Conservation (phyloP, 2,888 invertebrate species). For the Megalurothrips usitatus region DNA sequence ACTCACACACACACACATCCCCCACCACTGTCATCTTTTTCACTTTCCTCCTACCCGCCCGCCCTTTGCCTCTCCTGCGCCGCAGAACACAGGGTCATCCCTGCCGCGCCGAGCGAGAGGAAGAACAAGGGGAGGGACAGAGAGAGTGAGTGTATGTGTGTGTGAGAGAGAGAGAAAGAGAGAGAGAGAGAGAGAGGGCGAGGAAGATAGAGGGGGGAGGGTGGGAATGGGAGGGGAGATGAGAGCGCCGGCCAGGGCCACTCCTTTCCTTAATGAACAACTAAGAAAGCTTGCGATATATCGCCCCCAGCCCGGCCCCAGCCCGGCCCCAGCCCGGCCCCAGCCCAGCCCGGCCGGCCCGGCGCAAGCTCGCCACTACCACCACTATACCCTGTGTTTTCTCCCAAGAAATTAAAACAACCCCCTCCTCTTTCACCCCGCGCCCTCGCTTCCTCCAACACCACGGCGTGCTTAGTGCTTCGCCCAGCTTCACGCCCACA, state of each 20-base stretch:
- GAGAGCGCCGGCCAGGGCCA: background rate
- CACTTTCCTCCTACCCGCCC: background rate
- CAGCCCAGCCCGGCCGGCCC: background rate
- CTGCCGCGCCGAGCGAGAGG: too few relatives aligned
- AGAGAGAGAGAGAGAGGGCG: background rate
- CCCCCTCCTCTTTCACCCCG: background rate
- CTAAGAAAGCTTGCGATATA: conserved; percentile 26
- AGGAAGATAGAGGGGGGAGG: background rate
- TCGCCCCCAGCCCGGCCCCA: background rate
- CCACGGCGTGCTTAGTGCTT: background rate
- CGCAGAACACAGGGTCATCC: too few relatives aligned
- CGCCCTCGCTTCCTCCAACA: background rate
- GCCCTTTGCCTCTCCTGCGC: too few relatives aligned
- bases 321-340: background rate
- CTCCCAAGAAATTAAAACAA: conserved; percentile 9
- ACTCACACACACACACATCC: background rate
- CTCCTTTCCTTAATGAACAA: conserved; percentile 26
- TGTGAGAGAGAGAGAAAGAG: too few relatives aligned
- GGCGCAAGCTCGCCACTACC: background rate
- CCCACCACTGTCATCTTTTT: conserved; percentile 2
- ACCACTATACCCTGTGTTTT: background rate
- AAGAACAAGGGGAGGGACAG: too few relatives aligned
- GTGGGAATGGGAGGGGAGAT: conserved; percentile 9
- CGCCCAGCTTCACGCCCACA: too few relatives aligned
- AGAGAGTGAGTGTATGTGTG: too few relatives aligned